phyloP scores from a whole-genome alignment of 2,888 invertebrate species.

The Leptura quadrifasciata region DNA sequence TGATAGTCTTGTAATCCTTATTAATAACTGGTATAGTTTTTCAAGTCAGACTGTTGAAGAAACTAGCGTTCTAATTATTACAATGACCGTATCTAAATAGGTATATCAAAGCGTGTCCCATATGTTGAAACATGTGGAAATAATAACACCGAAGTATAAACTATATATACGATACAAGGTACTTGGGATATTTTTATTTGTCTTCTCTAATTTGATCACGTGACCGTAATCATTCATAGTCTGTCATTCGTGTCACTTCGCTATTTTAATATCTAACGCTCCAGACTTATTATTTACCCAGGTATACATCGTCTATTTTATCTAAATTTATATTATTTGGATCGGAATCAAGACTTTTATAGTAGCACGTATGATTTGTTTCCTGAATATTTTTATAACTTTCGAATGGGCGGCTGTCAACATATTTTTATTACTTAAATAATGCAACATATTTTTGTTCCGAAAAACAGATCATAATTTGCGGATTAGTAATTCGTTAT shows the following conservation, averaged over 20 bases:
- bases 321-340: constrained; percentile 62
- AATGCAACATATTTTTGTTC: constrained; percentile 30
- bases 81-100: neutral
- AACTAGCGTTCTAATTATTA: neutral
- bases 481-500: constrained; percentile 12
- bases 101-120: constrained; percentile 48
- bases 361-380: constrained; percentile 58
- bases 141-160: constrained; percentile 45
- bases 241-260: constrained; percentile 67
- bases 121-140: constrained; percentile 51
- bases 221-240: constrained; percentile 72
- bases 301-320: constrained; percentile 46
- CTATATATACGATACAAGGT: constrained; percentile 53
- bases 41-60: neutral
- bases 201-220: constrained; percentile 66
- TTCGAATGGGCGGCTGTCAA: constrained; percentile 40
- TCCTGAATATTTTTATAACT: constrained; percentile 47
- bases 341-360: constrained; percentile 61
- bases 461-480: constrained; percentile 11
- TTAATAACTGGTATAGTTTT: no score
- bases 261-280: constrained; percentile 62
- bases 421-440: constrained; percentile 37
- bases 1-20: no score
- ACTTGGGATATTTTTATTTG: constrained; percentile 62
- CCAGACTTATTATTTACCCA: constrained; percentile 47